Evolutionary conservation across 2,797 vertebrate genomes (phyloP).

Genomic region (Pseudomugil gertrudae): DNA sequence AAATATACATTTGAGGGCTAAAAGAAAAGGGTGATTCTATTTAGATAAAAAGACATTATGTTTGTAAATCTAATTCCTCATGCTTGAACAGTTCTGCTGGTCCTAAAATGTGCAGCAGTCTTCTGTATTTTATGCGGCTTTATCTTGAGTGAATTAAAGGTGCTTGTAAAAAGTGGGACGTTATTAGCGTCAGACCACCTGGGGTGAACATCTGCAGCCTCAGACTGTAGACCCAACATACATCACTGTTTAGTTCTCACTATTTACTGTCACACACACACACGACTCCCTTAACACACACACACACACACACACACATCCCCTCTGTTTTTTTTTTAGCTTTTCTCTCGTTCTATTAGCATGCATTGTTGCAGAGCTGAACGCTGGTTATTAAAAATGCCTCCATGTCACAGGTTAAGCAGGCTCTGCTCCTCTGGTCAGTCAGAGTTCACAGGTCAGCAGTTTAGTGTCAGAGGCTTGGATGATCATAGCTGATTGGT

Average conservation of each 20-base stretch:
- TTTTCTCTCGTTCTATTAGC: conserved; percentile 42
- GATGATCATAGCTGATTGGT: conserved; percentile 31
- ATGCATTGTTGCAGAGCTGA: conserved; percentile 17
- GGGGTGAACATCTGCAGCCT: conserved; percentile 74
- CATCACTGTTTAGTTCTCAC: conserved; percentile 51
- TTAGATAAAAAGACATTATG: not conserved
- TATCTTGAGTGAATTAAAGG: conserved; percentile 74
- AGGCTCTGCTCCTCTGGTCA: conserved; percentile 39
- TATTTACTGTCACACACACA: conserved; percentile 45
- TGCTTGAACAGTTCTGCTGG: not conserved
- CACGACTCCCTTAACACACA: conserved; percentile 1
- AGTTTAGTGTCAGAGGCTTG: conserved; percentile 33
- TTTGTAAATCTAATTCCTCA: conserved; percentile 15
- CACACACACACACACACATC: conserved; percentile 16
- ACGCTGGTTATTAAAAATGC: conserved; percentile 49
- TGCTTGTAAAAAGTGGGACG: conserved; percentile 63
- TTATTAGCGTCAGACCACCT: conserved; percentile 72
- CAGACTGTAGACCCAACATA: conserved; percentile 54
- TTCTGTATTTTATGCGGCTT: conserved; percentile 52
- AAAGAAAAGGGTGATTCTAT: not conserved
- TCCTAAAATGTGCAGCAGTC: conserved; percentile 21
- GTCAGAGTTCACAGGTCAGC: conserved; percentile 54
- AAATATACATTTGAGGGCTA: too few species aligned
- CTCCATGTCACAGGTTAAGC: conserved; percentile 53
- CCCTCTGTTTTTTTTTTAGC: conserved; percentile 22